Evolutionary conservation across 2,113 vertebrate genomes (phyloP).

Genomic region (Falcunculus frontatus): DNA sequence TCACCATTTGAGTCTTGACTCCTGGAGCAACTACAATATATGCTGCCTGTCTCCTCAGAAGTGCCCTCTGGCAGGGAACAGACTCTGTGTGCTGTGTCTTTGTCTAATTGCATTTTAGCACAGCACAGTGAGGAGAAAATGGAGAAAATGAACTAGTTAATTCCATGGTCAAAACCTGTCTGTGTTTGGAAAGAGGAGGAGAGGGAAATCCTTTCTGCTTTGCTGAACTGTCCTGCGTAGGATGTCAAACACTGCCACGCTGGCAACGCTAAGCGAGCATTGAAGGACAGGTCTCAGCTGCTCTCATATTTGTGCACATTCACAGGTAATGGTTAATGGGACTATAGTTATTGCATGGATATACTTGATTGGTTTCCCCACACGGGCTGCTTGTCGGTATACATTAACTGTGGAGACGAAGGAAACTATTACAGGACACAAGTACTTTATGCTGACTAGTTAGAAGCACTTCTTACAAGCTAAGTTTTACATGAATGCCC

Average conservation of each 20-base stretch:
- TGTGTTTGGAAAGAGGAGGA: background rate
- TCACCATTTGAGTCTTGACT: constrained; percentile 50
- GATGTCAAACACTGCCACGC: background rate
- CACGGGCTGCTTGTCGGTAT: background rate
- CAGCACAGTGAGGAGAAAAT: background rate
- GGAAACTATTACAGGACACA: background rate
- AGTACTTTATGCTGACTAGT: background rate
- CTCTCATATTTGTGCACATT: background rate
- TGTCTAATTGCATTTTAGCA: constrained; percentile 11
- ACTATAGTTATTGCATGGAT: background rate
- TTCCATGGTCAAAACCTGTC: background rate
- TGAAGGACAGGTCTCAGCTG: background rate
- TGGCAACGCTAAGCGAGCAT: accelerated
- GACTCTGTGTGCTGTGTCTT: background rate
- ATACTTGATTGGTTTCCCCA: background rate
- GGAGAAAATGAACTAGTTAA: constrained; percentile 28
- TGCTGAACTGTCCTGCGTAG: background rate
- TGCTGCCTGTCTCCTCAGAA: constrained; percentile 10
- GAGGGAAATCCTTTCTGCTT: background rate
- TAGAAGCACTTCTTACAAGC: background rate
- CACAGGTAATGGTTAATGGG: background rate
- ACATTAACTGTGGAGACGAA: background rate
- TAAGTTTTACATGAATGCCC: background rate
- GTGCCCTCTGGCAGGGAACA: constrained; percentile 36
- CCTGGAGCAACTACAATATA: constrained; percentile 20